phyloP scores from a whole-genome alignment of 2,888 invertebrate genomes.

The Luperina nickerlii region DNA sequence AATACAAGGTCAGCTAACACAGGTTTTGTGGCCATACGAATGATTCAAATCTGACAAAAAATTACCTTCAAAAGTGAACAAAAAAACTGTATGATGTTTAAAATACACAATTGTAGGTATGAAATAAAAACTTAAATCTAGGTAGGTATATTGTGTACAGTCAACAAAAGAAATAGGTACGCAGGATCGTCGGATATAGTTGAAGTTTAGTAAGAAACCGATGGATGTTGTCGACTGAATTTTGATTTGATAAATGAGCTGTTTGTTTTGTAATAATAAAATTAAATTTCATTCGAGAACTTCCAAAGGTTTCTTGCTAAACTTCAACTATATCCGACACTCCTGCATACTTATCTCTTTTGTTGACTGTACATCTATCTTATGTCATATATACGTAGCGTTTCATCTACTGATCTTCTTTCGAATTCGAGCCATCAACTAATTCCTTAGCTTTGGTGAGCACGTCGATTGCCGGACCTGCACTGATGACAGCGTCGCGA shows the following conservation, averaged over 20 bases:
- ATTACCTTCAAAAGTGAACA: not conserved
- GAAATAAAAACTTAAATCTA: too few relatives aligned
- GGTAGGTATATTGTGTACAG: too few relatives aligned
- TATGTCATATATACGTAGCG: not conserved
- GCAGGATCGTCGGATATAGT: too few relatives aligned
- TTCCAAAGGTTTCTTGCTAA: too few relatives aligned
- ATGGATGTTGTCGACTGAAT: too few relatives aligned
- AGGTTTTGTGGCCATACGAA: not conserved
- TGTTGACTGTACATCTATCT: not conserved
- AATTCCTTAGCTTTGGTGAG: conserved; percentile 62
- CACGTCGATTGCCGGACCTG: conserved; percentile 69
- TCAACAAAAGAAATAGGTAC: too few relatives aligned
- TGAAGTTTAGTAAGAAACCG: too few relatives aligned
- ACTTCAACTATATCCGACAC: too few relatives aligned
- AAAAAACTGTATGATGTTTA: not conserved
- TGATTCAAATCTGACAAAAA: not conserved
- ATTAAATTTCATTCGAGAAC: too few relatives aligned
- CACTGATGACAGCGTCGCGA: conserved; percentile 70
- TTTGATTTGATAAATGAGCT: too few relatives aligned
- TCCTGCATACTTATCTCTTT: too few relatives aligned
- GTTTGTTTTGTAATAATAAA: too few relatives aligned
- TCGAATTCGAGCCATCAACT: not conserved
- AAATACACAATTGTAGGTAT: not conserved
- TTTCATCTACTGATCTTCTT: conserved; percentile 26
- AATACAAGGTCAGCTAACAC: not conserved